Evolutionary conservation across 2,888 invertebrate species (phyloP), one percentile per base, ranked within the genome.

Genomic region (Dorcus parallelipipedus): DNA sequence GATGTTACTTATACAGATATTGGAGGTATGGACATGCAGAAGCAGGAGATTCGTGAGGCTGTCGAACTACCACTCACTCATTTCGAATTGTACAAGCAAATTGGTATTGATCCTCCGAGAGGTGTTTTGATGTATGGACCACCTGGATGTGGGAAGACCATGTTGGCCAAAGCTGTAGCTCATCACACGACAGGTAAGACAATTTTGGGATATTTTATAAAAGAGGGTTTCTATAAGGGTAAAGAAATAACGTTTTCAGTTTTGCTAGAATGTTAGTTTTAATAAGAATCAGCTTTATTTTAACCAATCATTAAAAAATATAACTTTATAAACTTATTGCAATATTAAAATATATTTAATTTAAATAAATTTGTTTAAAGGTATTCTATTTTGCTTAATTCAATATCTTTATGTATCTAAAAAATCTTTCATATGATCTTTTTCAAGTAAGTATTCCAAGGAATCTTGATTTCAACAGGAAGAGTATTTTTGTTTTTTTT

Each of bases 11-110:
- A 99, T 78, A 88, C 93, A 4, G 99, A 99, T 74, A 99, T 99
- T 73, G 99, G 99, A 78, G 99, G 99, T 39, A 94, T 99, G 93
- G 99, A 99, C 78, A 96, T 98, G 84, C 99, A 99, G 78, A 99
- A 99, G 73, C 99, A 99, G 76, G 99, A 99, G 79, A 98, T 99
- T 69, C 83, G 97, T 54, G 99, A 99, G 79, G 99, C 99, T 4
- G 99, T 99, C 0, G 99, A 99, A 77, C 79, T 99, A 61, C 99
- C 99, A 0, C 81, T 99, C 14, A 99, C 98, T 14, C 99, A 99
- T 77, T 97, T 97, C 73, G 99, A 99, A 78, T 81, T 99, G 43
- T 99, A 99, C 80, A 91, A 98, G 77, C 98, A 99, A 83, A 93
- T 94, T 73, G 98, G 99, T 79, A 99, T 99, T 73, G 98, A 99